Base-by-base conservation (phyloP, 2,888 invertebrate species). In the Oegoconia quadripuncta region DNA sequence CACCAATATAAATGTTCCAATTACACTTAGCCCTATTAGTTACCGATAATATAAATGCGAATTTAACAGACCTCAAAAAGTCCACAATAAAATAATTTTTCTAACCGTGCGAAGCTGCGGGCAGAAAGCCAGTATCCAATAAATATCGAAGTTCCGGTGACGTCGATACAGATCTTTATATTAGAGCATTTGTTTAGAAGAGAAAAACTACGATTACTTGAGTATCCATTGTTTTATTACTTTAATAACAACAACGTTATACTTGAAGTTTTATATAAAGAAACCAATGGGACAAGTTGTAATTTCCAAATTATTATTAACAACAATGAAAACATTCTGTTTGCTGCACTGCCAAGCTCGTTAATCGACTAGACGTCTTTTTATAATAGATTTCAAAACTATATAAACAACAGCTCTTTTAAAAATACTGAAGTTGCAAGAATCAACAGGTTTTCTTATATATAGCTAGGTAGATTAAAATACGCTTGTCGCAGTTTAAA, bases 251-350 rank as follows among this genome's bases (percentile, higher is more conserved):
- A 63, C 55, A 28, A 28, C 22, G 55, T 57, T 42, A 54, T 57
- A 77, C 76, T 74, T 73, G 71, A 64, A 68, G 61, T 69, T 76
- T 77, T 51, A 59, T 48, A 69, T 54, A 62, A 59, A 59, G 61
- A 71, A 74, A 74, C 67, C 56, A 57, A 52, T 50, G 55, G 69
- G 66, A 65, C 75, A 70, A 75, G 74, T 68, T 73, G 58, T 53
- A 37, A 42, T 39, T 47, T 44, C 47, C 52, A 48, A 60, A 64
- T 39, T 29, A 13, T 12, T 27, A 27, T 5, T 3, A n/a, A 6
- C 14, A 14, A 13, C 6, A 3, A 12, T 34, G 12, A 34, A 28
- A 28, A 2, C 11, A 26, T 17, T n/a, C 27, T 7, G 3, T 33
- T 33, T 7, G 8, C 13, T 18, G 20, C 26, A 36, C 42, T 36